Conservation (phyloP, 2,888 invertebrate species). For the Stenolophus ochropezus region DNA sequence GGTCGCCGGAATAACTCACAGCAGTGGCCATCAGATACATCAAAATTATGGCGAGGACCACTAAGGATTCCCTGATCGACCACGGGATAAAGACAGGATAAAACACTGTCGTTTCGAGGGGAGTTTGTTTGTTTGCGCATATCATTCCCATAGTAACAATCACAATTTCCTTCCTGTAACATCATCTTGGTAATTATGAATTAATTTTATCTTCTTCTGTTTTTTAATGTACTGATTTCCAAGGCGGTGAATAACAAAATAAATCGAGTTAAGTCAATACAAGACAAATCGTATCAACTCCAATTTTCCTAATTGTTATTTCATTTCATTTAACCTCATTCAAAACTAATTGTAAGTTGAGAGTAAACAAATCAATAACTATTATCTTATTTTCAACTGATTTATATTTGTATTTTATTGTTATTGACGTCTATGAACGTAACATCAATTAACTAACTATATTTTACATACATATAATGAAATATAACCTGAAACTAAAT, state of each 20-base stretch:
- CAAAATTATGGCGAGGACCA: background rate
- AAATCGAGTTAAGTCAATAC: too few species aligned
- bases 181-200: too few species aligned
- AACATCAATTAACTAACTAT: too few species aligned
- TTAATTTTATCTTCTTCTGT: too few species aligned
- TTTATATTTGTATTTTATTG: too few species aligned
- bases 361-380: background rate
- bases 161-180: background rate
- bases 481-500: too few species aligned
- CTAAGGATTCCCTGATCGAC: slow-evolving; percentile 6
- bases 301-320: background rate
- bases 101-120: background rate
- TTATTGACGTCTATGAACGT: too few species aligned
- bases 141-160: background rate
- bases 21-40: slow-evolving; percentile 8
- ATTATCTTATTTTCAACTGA: too few species aligned
- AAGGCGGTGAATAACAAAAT: too few species aligned
- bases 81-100: background rate
- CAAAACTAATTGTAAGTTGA: background rate
- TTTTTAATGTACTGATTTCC: too few species aligned
- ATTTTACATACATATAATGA: too few species aligned
- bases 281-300: background rate
- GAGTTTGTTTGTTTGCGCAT: background rate
- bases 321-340: background rate
- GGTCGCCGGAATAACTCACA: slow-evolving; percentile 2